Evolutionary conservation across 2,113 vertebrate species (phyloP), one percentile per base, ranked within the genome.

Genomic region (Strix aluco): DNA sequence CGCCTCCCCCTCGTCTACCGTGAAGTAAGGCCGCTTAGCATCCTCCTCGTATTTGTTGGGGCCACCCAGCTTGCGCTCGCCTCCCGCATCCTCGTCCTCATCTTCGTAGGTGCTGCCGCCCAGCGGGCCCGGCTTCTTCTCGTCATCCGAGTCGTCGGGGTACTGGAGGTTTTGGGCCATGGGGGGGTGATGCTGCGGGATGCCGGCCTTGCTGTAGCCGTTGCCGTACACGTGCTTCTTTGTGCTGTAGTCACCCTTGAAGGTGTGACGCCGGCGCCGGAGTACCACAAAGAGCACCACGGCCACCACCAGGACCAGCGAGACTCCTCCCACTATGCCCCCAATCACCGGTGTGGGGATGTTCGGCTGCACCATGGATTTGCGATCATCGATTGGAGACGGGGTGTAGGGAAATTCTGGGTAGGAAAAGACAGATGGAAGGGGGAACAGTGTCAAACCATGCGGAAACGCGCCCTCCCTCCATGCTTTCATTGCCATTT

Each of bases 161-260:
- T 99, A 99, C 98, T 99, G 99, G 34, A 99, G 98, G 98, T 99
- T 99, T 97, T 99, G 99, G 22, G 99, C 98, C 97, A 99, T 98
- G 75, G 99, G 99, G 0, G 99, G 99, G 91, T 98, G 98, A 88
- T 99, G 99, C 23, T 99, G 98, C 0, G 99, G 98, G 89, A 99
- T 94, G 61, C 99, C 98, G 0, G 99, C 99, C 92, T 99, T 99
- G 98, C 99, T 99, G 98, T 99, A 99, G 82, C 99, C 99, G 3
- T 99, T 99, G 61, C 99, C 99, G 1, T 99, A 99, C 66, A 99
- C 99, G 2, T 99, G 99, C 92, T 99, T 99, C 98, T 99, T 99
- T 87, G 99, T 99, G 98, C 98, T 99, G 98, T 99, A 99, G 98
- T 99, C 99, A 5, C 99, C 99, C 97, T 99, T 99, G 98, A 99